Evolutionary conservation across 2,113 vertebrate species (phyloP).

Genomic region (Trichomycterus rosablanca): DNA sequence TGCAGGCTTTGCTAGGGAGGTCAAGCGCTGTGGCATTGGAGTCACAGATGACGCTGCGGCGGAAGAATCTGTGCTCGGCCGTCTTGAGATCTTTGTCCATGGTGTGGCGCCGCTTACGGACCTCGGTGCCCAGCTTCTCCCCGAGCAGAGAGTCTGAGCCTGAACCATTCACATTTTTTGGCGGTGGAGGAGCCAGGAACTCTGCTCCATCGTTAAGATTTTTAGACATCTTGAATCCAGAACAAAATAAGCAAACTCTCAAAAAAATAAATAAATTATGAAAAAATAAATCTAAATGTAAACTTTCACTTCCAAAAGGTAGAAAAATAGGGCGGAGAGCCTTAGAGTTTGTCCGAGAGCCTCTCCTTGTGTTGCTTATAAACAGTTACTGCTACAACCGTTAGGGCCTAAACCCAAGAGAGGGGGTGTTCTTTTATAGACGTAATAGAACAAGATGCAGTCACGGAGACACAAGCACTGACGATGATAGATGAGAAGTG

Average conservation of each 20-base stretch:
- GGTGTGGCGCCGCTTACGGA: constrained; percentile 89
- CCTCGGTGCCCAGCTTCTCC: constrained; percentile 71
- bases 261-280: constrained; percentile 55
- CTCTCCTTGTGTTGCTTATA: constrained; percentile 37
- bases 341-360: constrained; percentile 17
- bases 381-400: constrained; percentile 54
- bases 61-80: constrained; percentile 92
- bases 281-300: constrained; percentile 40
- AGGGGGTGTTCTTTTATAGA: constrained; percentile 63
- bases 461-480: constrained; percentile 53
- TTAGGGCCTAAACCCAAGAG: constrained; percentile 54
- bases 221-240: constrained; percentile 61
- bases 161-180: constrained; percentile 84
- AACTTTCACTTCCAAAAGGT: constrained; percentile 34
- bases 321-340: constrained; percentile 12
- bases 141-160: constrained; percentile 83
- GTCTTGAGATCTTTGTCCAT: constrained; percentile 93
- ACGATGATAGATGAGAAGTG: constrained; percentile 40
- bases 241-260: not conserved
- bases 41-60: constrained; percentile 95
- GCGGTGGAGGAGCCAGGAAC: constrained; percentile 66
- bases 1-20: constrained; percentile 79
- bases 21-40: constrained; percentile 92
- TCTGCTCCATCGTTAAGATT: constrained; percentile 55
- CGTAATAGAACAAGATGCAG: constrained; percentile 52